Evolutionary conservation across 2,797 vertebrate genomes (phyloP), one percentile per base, ranked within the genome.

Genomic region (Channallabes apus): DNA sequence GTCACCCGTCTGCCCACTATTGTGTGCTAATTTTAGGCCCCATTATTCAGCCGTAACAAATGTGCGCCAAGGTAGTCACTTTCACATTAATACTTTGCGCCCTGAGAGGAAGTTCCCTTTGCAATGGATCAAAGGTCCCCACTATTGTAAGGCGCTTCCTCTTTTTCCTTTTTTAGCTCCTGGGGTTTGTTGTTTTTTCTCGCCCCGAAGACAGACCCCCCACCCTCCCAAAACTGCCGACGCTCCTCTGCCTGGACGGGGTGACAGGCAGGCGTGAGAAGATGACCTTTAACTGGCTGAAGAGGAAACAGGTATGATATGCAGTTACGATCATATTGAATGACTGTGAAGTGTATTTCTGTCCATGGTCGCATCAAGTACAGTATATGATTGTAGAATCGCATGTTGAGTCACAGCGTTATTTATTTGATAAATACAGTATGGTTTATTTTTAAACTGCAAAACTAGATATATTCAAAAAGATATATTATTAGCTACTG

Each of bases 21-120:
- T 97, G 97, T 98, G 94, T 96, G 96, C 96, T 99, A 97, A 96
- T 95, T 98, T 97, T 98, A 97, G 97, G 91, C 92, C 96, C 88
- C 94, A 98, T 96, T 96, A 96, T 96, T 94, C 91, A 90, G 89
- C 41, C 87, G 87, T 93, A 94, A 95, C 94, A 94, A 95, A 96
- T 93, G 94, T 93, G 93, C 90, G 87, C 90, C 90, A 93, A 94
- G 94, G 93, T 95, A 95, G 93, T 95, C 94, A 96, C 95, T 96
- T 96, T 96, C 95, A 95, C 95, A 94, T 95, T 94, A 95, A 93
- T 94, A 94, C 94, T 93, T 93, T 92, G 92, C 94, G 92, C 94
- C 93, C 91, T 85, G 32, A 84, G 85, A 80, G 93, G 94, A 95
- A 94, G 94, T 94, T 95, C 93, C 93, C 92, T 92, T 93, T 91